These are phyloP conservation scores for Dromas ardeola DNA, from an alignment of 2,113 vertebrate genomes.

Conservation along the genomic window DNA sequence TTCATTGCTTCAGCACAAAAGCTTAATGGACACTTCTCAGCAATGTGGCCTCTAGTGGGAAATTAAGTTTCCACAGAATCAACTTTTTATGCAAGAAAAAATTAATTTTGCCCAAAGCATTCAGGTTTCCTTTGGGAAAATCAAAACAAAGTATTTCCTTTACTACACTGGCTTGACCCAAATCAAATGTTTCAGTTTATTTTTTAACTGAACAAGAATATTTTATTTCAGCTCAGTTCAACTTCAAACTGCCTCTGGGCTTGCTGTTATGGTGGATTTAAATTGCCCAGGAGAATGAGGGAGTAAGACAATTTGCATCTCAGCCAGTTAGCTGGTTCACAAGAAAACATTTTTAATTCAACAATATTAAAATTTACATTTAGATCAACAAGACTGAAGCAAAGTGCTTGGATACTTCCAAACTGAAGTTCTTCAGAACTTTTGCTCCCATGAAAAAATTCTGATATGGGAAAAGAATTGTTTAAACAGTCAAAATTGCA, in stretches of 20 bases:
- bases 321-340: neutral
- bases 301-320: conserved; percentile 27
- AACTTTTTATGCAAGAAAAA: conserved; percentile 2
- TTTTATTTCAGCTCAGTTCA: conserved; percentile 6
- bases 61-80: neutral
- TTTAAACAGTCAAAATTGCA: neutral
- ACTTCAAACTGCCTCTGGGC: neutral
- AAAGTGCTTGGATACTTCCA: neutral
- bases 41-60: neutral
- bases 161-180: neutral
- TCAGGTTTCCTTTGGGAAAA: conserved; percentile 10
- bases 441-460: neutral
- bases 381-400: neutral
- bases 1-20: neutral
- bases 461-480: neutral
- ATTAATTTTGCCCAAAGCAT: neutral
- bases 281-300: neutral
- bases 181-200: neutral
- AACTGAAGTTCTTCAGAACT: neutral
- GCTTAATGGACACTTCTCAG: neutral
- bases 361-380: neutral
- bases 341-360: conserved; percentile 10
- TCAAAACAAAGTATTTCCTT: conserved; percentile 13
- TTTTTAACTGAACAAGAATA: neutral
- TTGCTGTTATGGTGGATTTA: neutral